Evolutionary conservation across 2,888 invertebrate species (phyloP).

Genomic region (Thelaira solivaga): DNA sequence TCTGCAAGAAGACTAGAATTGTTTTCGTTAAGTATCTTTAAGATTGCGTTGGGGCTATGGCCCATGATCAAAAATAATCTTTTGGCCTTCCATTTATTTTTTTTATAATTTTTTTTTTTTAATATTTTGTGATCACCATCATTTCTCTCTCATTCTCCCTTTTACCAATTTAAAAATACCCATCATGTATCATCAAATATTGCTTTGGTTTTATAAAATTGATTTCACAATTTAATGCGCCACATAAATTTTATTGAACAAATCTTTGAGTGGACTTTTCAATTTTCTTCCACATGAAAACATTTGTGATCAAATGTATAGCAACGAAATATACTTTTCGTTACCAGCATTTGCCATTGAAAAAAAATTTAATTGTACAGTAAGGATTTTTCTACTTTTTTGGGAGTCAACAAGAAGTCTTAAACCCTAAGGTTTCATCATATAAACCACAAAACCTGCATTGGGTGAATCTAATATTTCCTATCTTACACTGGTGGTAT

Average conservation of each 20-base stretch:
- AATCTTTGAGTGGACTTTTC: conserved; percentile 16
- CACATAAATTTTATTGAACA: conserved; percentile 57
- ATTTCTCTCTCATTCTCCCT: conserved; percentile 14
- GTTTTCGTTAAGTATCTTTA: too few relatives aligned
- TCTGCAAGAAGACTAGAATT: too few relatives aligned
- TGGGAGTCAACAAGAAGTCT: too few relatives aligned
- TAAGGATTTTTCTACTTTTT: too few relatives aligned
- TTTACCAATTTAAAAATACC: not conserved
- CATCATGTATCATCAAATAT: conserved; percentile 29
- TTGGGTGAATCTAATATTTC: too few relatives aligned
- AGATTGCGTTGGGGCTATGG: too few relatives aligned
- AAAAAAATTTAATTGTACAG: too few relatives aligned
- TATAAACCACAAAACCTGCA: too few relatives aligned
- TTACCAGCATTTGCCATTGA: not conserved
- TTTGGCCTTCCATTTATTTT: too few relatives aligned
- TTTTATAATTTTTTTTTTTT: not conserved
- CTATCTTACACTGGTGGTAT: too few relatives aligned
- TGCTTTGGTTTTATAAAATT: conserved; percentile 37
- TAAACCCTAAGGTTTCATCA: too few relatives aligned
- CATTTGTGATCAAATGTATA: not conserved
- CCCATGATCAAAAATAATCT: too few relatives aligned
- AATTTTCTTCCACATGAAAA: not conserved
- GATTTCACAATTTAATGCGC: conserved; percentile 51
- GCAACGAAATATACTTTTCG: not conserved
- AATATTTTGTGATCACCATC: not conserved